phyloP scores from a whole-genome alignment of 2,797 vertebrate genomes.

The Heteromormyrus szaboi region DNA sequence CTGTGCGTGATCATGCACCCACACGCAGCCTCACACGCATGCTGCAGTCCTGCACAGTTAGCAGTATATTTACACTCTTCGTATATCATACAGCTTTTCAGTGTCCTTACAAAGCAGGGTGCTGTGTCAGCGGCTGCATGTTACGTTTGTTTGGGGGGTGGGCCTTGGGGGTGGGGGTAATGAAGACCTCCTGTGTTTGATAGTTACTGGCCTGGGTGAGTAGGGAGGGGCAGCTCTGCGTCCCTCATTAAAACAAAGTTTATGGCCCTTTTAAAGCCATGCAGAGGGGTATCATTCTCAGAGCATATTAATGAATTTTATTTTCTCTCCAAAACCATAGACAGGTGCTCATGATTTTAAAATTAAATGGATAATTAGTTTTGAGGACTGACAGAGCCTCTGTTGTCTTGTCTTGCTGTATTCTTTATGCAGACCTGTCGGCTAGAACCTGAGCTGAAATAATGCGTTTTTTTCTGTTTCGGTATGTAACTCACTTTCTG shows the following conservation, averaged over 20 bases:
- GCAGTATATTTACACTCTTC: neutral
- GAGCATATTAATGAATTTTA: slow-evolving; percentile 8
- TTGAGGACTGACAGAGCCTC: neutral
- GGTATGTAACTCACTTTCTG: neutral
- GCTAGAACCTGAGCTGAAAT: neutral
- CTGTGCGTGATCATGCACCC: neutral
- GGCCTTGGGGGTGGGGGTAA: neutral
- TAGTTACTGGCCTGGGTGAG: neutral
- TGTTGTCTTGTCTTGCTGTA: neutral
- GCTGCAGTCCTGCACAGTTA: neutral
- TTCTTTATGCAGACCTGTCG: neutral
- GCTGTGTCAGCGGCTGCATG: neutral
- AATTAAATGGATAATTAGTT: neutral
- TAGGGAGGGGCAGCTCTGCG: neutral
- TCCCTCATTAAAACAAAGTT: neutral
- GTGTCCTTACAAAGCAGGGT: neutral
- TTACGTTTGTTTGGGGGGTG: neutral
- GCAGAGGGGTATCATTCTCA: neutral
- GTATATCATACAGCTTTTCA: neutral
- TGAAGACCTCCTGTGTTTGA: neutral
- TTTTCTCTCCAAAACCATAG: neutral
- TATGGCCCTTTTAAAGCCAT: slow-evolving; percentile 2
- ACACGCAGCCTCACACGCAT: neutral
- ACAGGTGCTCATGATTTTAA: neutral
- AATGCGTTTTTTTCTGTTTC: neutral